Evolutionary conservation across 2,113 vertebrate species (phyloP), one percentile per base, ranked within the genome.

Genomic region (Ranitomeya variabilis): DNA sequence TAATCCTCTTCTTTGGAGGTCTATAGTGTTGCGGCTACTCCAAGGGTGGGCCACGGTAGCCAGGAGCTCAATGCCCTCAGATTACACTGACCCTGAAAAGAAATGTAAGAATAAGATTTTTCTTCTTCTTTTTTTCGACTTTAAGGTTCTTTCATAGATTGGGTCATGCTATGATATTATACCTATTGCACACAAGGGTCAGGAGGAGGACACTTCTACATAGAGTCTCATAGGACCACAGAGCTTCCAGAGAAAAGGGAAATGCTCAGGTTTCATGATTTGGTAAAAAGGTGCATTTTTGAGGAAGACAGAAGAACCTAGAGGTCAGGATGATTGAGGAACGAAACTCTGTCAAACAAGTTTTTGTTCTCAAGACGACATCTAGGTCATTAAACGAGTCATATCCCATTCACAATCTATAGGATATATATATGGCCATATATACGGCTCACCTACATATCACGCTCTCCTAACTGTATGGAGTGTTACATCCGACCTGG

Each of bases 191-290:
- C 21, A 18, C 14, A 51, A 76, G 73, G 73, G 73, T 76, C 73
- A 76, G 73, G 73, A 52, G 73, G 73, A 76, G 73, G 73, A 52
- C 18, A 52, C 37, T 76, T 52, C 7, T 19, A 45, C 31, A 0
- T 45, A 74, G 15, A 74, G 15, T 14, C 15, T 18, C 2, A 80
- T n/a, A 59, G 55, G 23, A 80, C 45, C 23, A 31, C 23, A 18
- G 55, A 7, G 7, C 19, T 83, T 60, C 18, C 51, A 15, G 55
- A 54, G 19, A 84, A 84, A 55, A 71, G 82, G 82, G 64, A 84
- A 84, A 71, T 55, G 31, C 64, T 69, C 82, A 84, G 82, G 82
- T 84, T 84, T 69, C 82, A 54, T 55, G 12, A 84, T 83, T 21
- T 26, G 37, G 82, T 11, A 26, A 84, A 74, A 84, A 67, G 66